A percentile compares a stretch with the other conserved stretches of the same genome.
Conservation (phyloP, 2,113 vertebrate genomes). For the Malaclemys terrapin region DNA sequence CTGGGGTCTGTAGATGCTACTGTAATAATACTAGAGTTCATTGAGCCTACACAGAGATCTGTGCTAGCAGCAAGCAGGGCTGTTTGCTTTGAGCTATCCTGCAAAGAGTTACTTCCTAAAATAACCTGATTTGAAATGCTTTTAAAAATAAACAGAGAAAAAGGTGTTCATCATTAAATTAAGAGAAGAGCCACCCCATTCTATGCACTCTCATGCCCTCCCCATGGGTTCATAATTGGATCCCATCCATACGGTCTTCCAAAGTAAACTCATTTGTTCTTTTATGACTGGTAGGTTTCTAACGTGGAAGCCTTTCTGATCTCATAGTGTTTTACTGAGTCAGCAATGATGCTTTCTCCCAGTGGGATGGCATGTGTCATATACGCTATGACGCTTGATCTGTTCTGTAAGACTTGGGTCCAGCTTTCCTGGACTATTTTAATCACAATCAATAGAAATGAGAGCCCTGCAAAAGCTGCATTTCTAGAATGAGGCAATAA, state of each 20-base stretch:
- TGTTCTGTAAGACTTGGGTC: not conserved
- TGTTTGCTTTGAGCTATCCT: not conserved
- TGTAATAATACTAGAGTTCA: not conserved
- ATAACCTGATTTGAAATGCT: not conserved
- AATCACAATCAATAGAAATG: slow-evolving; percentile 16
- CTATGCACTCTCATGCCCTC: not conserved
- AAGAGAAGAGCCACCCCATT: not conserved
- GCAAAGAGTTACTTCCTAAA: not conserved
- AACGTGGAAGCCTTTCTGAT: not conserved
- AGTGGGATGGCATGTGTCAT: not conserved
- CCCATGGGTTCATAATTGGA: not conserved
- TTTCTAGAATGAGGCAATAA: slow-evolving; percentile 33
- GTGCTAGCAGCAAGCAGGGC: not conserved
- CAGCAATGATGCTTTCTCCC: not conserved
- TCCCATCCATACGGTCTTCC: not conserved
- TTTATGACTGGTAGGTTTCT: not conserved
- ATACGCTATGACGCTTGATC: not conserved
- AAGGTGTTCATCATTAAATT: not conserved
- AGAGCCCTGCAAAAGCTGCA: slow-evolving; percentile 4
- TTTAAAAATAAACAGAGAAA: not conserved
- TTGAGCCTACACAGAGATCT: not conserved
- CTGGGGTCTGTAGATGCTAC: not conserved
- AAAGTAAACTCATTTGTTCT: not conserved
- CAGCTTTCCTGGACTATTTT: slow-evolving; percentile 11
- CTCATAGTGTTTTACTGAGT: not conserved